Evolutionary conservation across 2,113 vertebrate species (phyloP), one percentile per base, ranked within the genome.

Genomic region (Sylvilagus bachmani): DNA sequence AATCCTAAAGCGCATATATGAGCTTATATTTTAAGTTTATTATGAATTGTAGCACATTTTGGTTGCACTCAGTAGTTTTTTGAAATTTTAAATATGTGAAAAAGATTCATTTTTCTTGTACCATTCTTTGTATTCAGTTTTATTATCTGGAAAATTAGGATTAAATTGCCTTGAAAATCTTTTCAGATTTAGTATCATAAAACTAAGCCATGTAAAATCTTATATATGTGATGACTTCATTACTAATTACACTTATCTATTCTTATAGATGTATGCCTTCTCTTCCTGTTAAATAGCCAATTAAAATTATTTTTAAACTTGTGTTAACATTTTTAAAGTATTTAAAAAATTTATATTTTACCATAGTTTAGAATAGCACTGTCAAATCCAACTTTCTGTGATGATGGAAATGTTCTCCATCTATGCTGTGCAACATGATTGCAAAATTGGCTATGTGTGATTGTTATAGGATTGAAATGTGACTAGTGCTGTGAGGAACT

Each of bases 191-290:
- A 53, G 24, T 58, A 73, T 66, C 12, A 25, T 94, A 58, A 83
- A 79, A 92, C 86, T 89, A 79, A 86, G 61, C 77, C 55, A 81
- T 80, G 19, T 67, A 61, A 61, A 95, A 71, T 79, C 95, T 93
- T 89, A 66, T 64, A 36, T 55, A 38, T n/a, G 69, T 74, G 75
- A 89, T 83, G n/a, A 3, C n/a, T 82, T 88, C 61, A 86, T 67
- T 95, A 36, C 51, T 70, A 64, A 85, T 86, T 89, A n/a, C 83
- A 89, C 93, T 27, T 82, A 89, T 49, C 90, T 12, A 85, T 97
- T 44, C 44, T 77, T 49, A 13, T 71, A 80, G 83, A 87, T 86
- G 12, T 89, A 55, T 69, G 17, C 2, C 21, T 91, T 80, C 11
- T 44, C 44, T 44, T 44, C 44, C 44, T 44, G 44, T 44, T 44